Base-by-base conservation (phyloP, 2,113 vertebrate species). In the Corythoichthys intestinalis region DNA sequence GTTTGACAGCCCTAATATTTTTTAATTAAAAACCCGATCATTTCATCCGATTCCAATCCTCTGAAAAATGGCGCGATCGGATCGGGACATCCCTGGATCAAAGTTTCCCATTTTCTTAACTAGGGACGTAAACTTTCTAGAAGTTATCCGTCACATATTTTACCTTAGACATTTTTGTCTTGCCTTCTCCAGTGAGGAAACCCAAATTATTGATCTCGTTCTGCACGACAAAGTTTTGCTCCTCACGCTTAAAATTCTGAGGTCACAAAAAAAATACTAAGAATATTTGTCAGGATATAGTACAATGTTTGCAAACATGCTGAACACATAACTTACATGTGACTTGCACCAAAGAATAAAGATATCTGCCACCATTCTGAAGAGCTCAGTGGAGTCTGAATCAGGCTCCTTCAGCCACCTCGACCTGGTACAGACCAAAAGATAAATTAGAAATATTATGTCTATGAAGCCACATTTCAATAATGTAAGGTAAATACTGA, bases 141-240 rank as follows among this genome's bases (percentile, higher is more conserved):
- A 44, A 44, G 12, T 59, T 59, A 53, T 15, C 15, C 49, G 0
- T 37, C 14, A 7, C 1, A 4, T 12, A 17, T 44, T 76, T 81
- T 94, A 98, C 97, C 93, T 98, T 99, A 53, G 96, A 97, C 95
- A 99, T 96, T 90, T 99, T 98, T 66, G 93, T 92, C 80, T 94
- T 95, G 87, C 91, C 94, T 83, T 97, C 95, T 86, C 93, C 94
- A 49, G 94, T 98, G 78, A 99, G 92, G 92, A 99, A 99, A 61
- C 95, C 93, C 89, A 99, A 89, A 85, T 98, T 98, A 90, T 98
- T 99, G 89, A 99, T 99, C 91, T 98, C 96, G 88, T 99, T 98
- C 83, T 99, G 97, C 91, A 99, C 95, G 79, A 99, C 96, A 94
- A 98, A 99, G 91, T 99, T 99, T 86, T 99, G 97, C 89, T 99